Evolutionary conservation across 2,888 invertebrate genomes (phyloP).

Genomic region (Steinernema scapterisci): DNA sequence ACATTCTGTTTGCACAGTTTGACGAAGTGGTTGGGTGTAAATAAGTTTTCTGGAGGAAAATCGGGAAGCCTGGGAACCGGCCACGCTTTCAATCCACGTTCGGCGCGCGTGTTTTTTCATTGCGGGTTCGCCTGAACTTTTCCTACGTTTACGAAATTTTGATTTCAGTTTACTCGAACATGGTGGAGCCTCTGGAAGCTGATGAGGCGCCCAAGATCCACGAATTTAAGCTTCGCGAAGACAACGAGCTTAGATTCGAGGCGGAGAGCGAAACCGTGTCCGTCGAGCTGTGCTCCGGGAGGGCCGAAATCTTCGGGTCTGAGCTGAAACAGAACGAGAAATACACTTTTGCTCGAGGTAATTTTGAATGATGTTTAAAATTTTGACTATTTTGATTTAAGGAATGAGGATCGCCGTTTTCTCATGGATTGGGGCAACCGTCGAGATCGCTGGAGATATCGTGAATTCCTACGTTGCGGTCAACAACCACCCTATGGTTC

Average conservation of each 20-base stretch:
- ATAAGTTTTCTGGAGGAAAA: no score
- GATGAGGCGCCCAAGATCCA: conserved; percentile 34
- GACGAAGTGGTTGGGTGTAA: no score
- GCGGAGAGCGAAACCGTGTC: conserved; percentile 53
- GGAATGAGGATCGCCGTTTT: conserved; percentile 91
- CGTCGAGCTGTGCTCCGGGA: conserved; percentile 80
- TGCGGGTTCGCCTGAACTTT: no score
- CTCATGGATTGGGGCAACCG: conserved; percentile 90
- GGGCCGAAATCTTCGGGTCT: conserved; percentile 94
- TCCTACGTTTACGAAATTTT: no score
- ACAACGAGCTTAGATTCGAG: conserved; percentile 62
- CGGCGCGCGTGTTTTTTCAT: no score
- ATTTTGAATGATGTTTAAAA: conserved; percentile 31
- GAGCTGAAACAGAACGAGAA: conserved; percentile 89
- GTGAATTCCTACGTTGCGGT: conserved; percentile 92
- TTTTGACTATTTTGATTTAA: conserved; percentile 67
- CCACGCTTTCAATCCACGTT: no score
- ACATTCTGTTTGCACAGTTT: no score
- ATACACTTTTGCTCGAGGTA: conserved; percentile 61
- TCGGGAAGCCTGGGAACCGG: no score
- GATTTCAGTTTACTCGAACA: no score
- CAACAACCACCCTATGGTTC: conserved; percentile 71
- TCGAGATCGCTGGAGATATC: conserved; percentile 84
- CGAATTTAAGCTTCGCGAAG: conserved; percentile 55
- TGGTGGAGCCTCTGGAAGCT: no score